A percentile compares a stretch with the other conserved stretches of the same genome.
Evolutionary conservation across 1,140 invertebrate species (phyloP).

Genomic region (Holotrichia oblita): DNA sequence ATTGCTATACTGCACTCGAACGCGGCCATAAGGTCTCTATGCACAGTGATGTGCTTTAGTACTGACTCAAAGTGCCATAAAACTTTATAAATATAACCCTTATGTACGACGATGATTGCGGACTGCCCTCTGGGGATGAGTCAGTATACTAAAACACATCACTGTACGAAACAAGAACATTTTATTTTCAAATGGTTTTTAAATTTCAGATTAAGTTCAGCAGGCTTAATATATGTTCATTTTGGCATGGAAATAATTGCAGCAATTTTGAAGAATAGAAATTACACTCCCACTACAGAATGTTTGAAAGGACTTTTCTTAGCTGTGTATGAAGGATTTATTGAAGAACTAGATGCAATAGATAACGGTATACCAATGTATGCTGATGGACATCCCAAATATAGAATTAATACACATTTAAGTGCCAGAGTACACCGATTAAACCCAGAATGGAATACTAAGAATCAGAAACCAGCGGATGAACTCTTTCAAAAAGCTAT

Average conservation of each 20-base stretch:
- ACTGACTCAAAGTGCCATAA: no score
- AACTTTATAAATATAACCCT: no score
- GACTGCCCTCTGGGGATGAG: no score
- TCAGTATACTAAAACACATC: no score
- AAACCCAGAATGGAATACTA: slow-evolving; percentile 90
- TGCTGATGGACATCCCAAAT: slow-evolving; percentile 77
- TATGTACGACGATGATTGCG: no score
- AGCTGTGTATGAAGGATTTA: slow-evolving; percentile 88
- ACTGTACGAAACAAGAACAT: no score
- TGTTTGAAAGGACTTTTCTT: slow-evolving; percentile 74
- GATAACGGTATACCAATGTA: slow-evolving; percentile 92
- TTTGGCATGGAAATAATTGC: slow-evolving; percentile 87
- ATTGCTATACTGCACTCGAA: no score
- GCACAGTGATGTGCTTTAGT: no score
- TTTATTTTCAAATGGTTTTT: background rate
- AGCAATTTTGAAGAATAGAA: slow-evolving; percentile 62
- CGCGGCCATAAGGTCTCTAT: no score
- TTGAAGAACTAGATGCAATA: slow-evolving; percentile 95
- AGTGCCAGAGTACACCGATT: slow-evolving; percentile 78
- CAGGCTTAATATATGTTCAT: slow-evolving; percentile 92
- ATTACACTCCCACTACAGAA: slow-evolving; percentile 61
- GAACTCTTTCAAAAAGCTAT: slow-evolving; percentile 80
- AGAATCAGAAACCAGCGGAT: slow-evolving; percentile 64
- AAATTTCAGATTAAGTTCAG: slow-evolving; percentile 86
- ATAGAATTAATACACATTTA: slow-evolving; percentile 82